Base-by-base conservation (phyloP, 2,797 vertebrate genomes). In the Peromyscus attwateri region DNA sequence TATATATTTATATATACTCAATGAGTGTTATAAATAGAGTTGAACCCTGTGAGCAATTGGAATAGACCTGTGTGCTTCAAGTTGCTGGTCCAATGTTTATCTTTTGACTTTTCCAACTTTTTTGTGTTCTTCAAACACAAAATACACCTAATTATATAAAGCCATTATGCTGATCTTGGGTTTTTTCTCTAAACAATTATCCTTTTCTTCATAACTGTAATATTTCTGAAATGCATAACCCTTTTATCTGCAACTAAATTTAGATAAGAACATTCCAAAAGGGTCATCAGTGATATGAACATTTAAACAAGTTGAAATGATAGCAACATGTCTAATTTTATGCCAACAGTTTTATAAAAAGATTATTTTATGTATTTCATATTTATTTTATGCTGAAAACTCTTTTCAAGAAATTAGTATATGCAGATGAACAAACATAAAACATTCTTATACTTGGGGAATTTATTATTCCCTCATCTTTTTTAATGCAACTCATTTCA, bases 251-350 rank as follows among this genome's bases (percentile, higher is more conserved):
- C 29, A 80, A 87, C 37, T 91, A 89, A 83, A 60, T 89, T 91
- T 92, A 93, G 71, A 71, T 83, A 82, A 76, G 23, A 76, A 60
- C 16, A 80, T 94, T 89, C 40, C 29, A 68, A 73, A 27, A 87
- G n/a, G 77, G n/a, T 92, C 87, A 80, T 82, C 85, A 82, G 34
- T 89, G 82, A 31, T 34, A 34, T 75, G 37, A 80, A 84, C 62
- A 88, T 81, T 91, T 66, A 91, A 95, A 87, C 55, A 96, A 75
- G 31, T 87, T 73, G 71, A 91, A 94, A 92, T 34, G 70, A 92
- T 92, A 76, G 91, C 43, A 92, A 52, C 27, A 75, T 75, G 93
- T 89, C 52, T 77, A 94, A 93, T 91, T 75, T 23, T 81, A 73
- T 66, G 80, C 34, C n/a, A 94, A 75, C 14, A 43, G 23, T 75